Conservation (phyloP, 2,797 vertebrate genomes). For the Sebastes kiyomatsui region DNA sequence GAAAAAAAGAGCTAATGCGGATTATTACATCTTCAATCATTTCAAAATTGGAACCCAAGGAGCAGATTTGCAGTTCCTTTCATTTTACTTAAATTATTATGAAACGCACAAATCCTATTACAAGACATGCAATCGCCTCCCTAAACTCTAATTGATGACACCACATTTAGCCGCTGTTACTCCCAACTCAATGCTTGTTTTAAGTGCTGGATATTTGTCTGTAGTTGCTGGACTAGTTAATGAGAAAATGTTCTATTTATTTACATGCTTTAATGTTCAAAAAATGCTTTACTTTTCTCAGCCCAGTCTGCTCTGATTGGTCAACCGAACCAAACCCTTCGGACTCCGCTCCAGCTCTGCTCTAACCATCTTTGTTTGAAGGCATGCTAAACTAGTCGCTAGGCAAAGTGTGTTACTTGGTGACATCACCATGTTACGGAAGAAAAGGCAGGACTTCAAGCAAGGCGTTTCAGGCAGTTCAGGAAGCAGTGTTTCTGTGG, state of each 20-base stretch:
- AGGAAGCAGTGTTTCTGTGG: no score
- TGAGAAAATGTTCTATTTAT: background rate
- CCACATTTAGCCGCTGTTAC: background rate
- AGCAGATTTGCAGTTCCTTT: background rate
- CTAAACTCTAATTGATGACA: background rate
- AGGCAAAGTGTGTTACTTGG: no score
- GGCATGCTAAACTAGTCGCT: no score
- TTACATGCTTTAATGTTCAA: background rate
- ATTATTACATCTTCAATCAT: background rate
- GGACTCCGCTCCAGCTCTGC: no score
- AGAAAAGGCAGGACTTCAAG: no score
- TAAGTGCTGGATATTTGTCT: background rate
- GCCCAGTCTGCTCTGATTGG: no score
- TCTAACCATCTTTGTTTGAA: no score
- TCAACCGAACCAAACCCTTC: no score
- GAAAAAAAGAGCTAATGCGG: background rate
- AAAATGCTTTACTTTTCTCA: no score
- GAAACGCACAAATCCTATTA: background rate
- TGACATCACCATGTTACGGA: no score
- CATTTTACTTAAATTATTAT: background rate
- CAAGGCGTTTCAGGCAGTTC: no score
- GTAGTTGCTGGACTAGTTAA: background rate
- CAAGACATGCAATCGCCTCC: background rate
- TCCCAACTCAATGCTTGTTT: background rate
- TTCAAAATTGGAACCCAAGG: background rate